phyloP scores from a whole-genome alignment of 2,113 vertebrate species.

The Tragelaphus buxtoni region DNA sequence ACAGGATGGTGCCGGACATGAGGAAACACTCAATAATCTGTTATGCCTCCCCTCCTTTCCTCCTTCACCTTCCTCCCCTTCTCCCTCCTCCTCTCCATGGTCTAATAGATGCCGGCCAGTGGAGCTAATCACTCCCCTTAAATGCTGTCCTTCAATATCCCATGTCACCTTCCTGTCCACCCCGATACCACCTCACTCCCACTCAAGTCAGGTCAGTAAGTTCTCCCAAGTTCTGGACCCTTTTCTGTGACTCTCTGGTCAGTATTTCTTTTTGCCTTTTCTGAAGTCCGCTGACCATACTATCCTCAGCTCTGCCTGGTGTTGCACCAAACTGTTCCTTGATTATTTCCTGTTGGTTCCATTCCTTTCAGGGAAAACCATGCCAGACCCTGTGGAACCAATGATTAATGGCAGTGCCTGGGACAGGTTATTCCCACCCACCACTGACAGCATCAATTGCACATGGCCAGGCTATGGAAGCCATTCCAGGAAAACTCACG shows the following conservation, averaged over 20 bases:
- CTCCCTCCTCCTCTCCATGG: neutral
- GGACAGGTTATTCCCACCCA: neutral
- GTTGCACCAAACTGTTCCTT: neutral
- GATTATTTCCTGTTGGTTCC: neutral
- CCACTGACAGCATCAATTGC: rapidly evolving
- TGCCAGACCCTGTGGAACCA: neutral
- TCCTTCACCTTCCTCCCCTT: neutral
- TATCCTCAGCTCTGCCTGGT: neutral
- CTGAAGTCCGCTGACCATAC: rapidly evolving
- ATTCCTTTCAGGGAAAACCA: neutral
- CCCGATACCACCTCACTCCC: rapidly evolving
- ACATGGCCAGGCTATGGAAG: rapidly evolving
- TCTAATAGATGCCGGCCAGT: neutral
- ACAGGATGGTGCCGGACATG: rapidly evolving
- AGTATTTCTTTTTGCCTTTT: neutral
- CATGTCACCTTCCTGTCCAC: neutral
- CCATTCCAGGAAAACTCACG: neutral
- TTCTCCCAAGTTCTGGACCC: neutral
- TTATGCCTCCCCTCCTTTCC: too few species aligned
- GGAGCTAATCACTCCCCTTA: neutral
- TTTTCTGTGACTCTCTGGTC: neutral
- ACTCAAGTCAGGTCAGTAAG: rapidly evolving
- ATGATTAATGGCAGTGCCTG: rapidly evolving
- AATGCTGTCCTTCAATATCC: neutral
- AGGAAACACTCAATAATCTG: rapidly evolving